Base-by-base conservation (phyloP, 2,797 vertebrate genomes). In the Notolepis coatsorum region DNA sequence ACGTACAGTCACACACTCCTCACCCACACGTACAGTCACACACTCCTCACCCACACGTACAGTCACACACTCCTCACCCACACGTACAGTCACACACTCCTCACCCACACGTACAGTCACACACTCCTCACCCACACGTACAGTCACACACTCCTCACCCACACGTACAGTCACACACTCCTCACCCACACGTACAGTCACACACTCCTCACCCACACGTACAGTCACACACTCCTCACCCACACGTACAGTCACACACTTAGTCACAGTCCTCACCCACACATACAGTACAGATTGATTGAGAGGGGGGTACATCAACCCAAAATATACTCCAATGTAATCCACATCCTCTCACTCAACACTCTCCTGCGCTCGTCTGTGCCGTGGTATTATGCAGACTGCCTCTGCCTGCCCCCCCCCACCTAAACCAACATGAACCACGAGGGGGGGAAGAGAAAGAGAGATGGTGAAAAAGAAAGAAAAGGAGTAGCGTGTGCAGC, bases 321-420 rank as follows among this genome's bases (percentile, higher is more conserved):
- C 5, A 64, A 48, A 68, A 81, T 59, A 50, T 37, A 60, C 71
- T 20, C 5, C 62, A 48, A 68, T 51, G 38, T 31, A 65, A 68
- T 62, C 68, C 50, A 1, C 33, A 64, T 59, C 31, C 62, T 79
- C 59, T 78, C 63, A 72, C 57, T 73, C 21, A 24, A 72, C 55
- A 49, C 25, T 41, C 46, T 56, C 33, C 58, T 35, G 4, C 18
- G 45, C 62, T 20, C 48, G 5, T 48, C 57, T 56, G 49, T 71
- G 68, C 50, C 62, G 9, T 61, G 15, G n/a, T n/a, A n/a, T n/a
- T n/a, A n/a, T 47, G 41, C 49, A 41, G 48, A 27, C 56, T 51
- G 65, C 23, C 21, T 24, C 42, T n/a, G 18, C 31, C 3, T 20
- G 9, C n/a, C 27, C 7, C 5, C 39, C 10, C 20, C 35, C n/a